phyloP scores from a whole-genome alignment of 2,113 vertebrate species.

The Otocyon megalotis region DNA sequence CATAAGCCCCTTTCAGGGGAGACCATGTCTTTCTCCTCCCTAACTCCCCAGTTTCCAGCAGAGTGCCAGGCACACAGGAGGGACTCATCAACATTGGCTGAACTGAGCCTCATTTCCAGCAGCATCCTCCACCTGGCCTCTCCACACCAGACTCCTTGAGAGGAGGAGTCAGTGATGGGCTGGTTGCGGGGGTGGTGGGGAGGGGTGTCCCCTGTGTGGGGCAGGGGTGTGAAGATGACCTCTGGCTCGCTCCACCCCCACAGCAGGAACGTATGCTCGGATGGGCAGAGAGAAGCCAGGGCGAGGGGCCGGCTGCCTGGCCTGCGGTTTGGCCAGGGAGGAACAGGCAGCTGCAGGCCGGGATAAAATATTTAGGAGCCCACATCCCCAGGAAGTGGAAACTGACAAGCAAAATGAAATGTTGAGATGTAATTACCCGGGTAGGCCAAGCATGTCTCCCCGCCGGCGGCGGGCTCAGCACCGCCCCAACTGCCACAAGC shows the following conservation, averaged over 20 bases:
- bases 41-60: not conserved
- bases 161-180: not conserved
- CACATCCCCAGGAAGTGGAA: slow-evolving; percentile 48
- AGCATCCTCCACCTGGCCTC: not conserved
- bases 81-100: rapidly evolving
- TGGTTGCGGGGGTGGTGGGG: no score
- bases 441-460: slow-evolving; percentile 63
- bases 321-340: not conserved
- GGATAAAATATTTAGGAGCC: slow-evolving; percentile 79
- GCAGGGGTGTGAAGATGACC: not conserved
- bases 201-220: not conserved
- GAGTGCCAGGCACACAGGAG: not conserved
- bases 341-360: not conserved
- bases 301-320: not conserved
- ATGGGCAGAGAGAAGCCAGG: not conserved
- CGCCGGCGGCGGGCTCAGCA: rapidly evolving
- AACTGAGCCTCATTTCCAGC: not conserved
- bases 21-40: not conserved
- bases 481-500: not conserved
- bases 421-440: slow-evolving; percentile 57
- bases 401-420: slow-evolving; percentile 66
- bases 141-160: not conserved
- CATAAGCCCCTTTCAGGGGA: not conserved
- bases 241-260: not conserved
- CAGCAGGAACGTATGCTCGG: not conserved